These are phyloP conservation scores for Betta splendens DNA, from an alignment of 2,797 vertebrate species.

Conservation along the genomic window DNA sequence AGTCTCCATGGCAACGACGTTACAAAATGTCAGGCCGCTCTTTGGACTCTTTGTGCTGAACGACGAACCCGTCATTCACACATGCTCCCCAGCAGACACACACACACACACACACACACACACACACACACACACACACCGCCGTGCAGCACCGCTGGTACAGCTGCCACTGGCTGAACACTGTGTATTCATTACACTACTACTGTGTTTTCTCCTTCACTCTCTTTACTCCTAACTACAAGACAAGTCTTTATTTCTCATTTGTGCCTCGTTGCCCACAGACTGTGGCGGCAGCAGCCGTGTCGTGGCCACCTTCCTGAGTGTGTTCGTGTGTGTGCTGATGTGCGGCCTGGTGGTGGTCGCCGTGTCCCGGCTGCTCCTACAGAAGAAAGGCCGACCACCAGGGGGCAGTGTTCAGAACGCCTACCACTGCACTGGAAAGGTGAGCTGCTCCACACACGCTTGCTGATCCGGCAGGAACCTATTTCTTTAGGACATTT, in stretches of 20 bases:
- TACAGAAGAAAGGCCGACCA: constrained; percentile 81
- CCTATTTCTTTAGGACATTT: constrained; percentile 18
- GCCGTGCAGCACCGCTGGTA: constrained; percentile 45
- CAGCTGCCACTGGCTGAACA: constrained; percentile 36
- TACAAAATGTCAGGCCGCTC: constrained; percentile 80
- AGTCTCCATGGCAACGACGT: constrained; percentile 78
- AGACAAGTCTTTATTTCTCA: too few species aligned
- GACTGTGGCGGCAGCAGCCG: constrained; percentile 83
- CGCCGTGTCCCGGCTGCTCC: constrained; percentile 86
- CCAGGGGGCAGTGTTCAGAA: constrained; percentile 78
- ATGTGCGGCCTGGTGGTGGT: constrained; percentile 92
- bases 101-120: too few species aligned
- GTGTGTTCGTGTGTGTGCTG: constrained; percentile 90
- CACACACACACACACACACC: too few species aligned
- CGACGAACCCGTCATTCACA: constrained; percentile 66
- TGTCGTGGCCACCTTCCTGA: constrained; percentile 91
- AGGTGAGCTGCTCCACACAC: constrained; percentile 82
- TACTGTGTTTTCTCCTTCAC: neutral
- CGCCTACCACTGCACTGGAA: constrained; percentile 82
- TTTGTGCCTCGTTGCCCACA: constrained; percentile 73
- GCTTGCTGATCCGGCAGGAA: neutral
- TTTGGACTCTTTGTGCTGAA: constrained; percentile 79
- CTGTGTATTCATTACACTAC: too few species aligned
- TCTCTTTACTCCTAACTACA: too few species aligned
- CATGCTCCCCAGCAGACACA: constrained; percentile 63